Percentiles rank a stretch among this genome's conserved stretches.
These are phyloP conservation scores for Troides aeacus DNA, from an alignment of 2,888 invertebrate species.

Conservation along the genomic window DNA sequence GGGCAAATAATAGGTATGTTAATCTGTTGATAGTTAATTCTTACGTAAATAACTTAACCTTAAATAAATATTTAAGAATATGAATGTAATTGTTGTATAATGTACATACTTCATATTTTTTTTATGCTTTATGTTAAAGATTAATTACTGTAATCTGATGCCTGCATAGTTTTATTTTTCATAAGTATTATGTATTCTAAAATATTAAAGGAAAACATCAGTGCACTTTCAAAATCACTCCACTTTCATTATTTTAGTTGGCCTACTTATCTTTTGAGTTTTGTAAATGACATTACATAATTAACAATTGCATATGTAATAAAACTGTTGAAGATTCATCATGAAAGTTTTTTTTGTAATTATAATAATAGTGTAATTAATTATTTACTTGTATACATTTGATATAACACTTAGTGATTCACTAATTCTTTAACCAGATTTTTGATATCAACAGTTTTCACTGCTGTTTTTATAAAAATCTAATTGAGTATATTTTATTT, in stretches of 20 bases:
- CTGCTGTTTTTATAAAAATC: too few species aligned
- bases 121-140: background rate
- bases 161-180: background rate
- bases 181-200: background rate
- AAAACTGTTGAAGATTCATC: background rate
- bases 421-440: background rate
- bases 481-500: too few species aligned
- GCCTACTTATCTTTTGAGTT: constrained; percentile 19
- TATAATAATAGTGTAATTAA: background rate
- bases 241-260: background rate
- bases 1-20: background rate
- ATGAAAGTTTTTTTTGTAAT: background rate
- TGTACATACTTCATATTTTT: background rate
- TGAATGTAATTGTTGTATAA: background rate
- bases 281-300: constrained; percentile 24
- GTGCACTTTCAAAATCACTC: constrained; percentile 10
- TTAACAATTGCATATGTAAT: constrained; percentile 1
- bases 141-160: background rate
- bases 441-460: background rate
- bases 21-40: background rate
- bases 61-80: background rate
- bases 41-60: background rate
- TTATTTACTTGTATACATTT: background rate
- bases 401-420: background rate
- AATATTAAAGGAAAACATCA: background rate